Base-by-base conservation (phyloP, 2,888 invertebrate species). In the Metallyticus violacea region DNA sequence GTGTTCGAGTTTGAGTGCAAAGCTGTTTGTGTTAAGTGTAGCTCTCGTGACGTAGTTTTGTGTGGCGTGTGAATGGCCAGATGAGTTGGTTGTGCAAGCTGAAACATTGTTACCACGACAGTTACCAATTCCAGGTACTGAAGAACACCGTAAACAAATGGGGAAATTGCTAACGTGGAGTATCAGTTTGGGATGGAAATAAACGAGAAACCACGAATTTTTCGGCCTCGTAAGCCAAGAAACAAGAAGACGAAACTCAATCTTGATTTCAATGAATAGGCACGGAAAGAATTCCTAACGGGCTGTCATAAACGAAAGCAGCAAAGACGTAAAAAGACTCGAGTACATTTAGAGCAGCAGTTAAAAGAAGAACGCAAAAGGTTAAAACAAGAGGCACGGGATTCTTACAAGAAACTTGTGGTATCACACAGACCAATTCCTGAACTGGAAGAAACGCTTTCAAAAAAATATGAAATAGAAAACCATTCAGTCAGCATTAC, bases 251-350 rank as follows among this genome's bases (percentile, higher is more conserved):
- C 91, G 85, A 93, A 93, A 90, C 89, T 93, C 0, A 91, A 92
- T 89, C 90, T 95, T 77, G 93, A 94, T 0, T 95, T 95, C 88
- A 94, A 95, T 91, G 93, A 93, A 89, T 91, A 92, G 9, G 94
- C 94, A 89, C 91, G 95, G 91, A 93, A 92, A 90, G 96, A 97
- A 81, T 97, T 96, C 90, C 91, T 97, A 30, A 95, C 95, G 88
- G 97, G 97, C 1, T 97, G 97, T 91, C 96, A 94, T 81, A 97
- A 97, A 92, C 93, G 97, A 88, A 97, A 97, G 91, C 91, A 96
- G 80, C 95, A 96, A 91, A 93, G 97, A 81, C 95, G 95, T 90
- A 95, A 95, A 89, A 95, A 95, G 89, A 96, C 96, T 0, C 94
- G 96, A 90, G 95, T 96, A 88, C 94, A 96, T 89, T 91, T 97